Evolutionary conservation across 2,113 vertebrate species (phyloP).

Genomic region (Argyrosomus japonicus): DNA sequence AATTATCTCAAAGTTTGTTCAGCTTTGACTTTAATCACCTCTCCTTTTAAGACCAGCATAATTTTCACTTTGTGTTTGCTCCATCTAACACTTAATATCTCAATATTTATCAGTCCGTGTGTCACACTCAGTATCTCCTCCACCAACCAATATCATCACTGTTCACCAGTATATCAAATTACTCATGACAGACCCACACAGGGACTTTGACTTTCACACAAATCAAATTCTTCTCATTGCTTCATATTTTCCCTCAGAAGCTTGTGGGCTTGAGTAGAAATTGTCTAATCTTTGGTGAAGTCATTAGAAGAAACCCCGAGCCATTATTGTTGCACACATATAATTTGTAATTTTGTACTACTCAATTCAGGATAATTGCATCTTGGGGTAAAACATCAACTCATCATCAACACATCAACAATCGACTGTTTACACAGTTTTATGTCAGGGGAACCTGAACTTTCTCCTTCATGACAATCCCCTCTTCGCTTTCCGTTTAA

Average conservation of each 20-base stretch:
- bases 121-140: neutral
- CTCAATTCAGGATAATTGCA: constrained; percentile 23
- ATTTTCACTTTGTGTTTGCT: neutral
- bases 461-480: constrained; percentile 9
- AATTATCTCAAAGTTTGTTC: no score
- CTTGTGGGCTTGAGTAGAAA: neutral
- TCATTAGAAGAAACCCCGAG: neutral
- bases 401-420: neutral
- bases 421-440: constrained; percentile 2
- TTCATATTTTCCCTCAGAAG: neutral
- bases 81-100: no score
- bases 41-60: neutral
- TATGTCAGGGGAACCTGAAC: neutral
- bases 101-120: neutral
- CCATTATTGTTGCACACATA: neutral
- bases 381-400: neutral
- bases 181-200: neutral
- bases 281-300: neutral
- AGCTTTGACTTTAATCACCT: neutral
- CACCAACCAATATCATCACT: neutral
- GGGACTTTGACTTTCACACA: neutral
- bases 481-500: constrained; percentile 2
- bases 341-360: neutral
- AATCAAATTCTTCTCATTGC: neutral
- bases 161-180: neutral